Percentiles rank a stretch among this genome's conserved stretches.
Evolutionary conservation across 1,140 invertebrate species (phyloP).

Genomic region (Drosophila sp.): DNA sequence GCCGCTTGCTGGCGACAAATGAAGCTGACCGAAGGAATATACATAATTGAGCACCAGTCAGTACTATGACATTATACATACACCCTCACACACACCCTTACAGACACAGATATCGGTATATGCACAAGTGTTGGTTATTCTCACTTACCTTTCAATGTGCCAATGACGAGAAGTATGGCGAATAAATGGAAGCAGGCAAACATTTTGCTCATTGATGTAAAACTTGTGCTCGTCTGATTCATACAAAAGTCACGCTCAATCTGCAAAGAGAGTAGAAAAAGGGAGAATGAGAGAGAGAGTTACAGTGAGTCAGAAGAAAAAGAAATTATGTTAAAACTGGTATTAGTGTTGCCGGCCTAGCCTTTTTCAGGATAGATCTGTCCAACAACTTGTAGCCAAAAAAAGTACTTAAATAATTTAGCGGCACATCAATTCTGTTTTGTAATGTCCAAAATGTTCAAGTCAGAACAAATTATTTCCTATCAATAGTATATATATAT

Average conservation of each 20-base stretch:
- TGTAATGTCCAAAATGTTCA: too few species aligned
- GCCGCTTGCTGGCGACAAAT: constrained; percentile 57
- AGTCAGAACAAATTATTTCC: too few species aligned
- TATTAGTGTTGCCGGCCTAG: too few species aligned
- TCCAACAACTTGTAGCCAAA: too few species aligned
- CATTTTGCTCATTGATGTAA: constrained; percentile 49
- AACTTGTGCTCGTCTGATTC: neutral
- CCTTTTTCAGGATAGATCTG: too few species aligned
- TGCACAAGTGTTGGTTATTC: constrained; percentile 1
- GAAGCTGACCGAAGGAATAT: constrained; percentile 49
- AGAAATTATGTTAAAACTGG: neutral
- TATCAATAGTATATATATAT: too few species aligned
- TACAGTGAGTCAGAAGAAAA: neutral
- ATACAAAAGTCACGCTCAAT: neutral
- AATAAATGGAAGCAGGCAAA: constrained; percentile 55
- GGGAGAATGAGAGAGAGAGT: neutral
- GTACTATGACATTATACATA: neutral
- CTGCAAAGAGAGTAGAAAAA: constrained; percentile 10
- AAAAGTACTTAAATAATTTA: too few species aligned
- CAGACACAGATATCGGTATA: neutral
- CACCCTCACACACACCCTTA: neutral
- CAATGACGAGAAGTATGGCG: constrained; percentile 54
- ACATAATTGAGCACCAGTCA: constrained; percentile 65
- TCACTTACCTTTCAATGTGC: constrained; percentile 68
- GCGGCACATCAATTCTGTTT: too few species aligned